Percentiles rank a stretch among this genome's conserved stretches.
Conservation (phyloP, 2,888 invertebrate genomes). For the Periphyllus acericola region DNA sequence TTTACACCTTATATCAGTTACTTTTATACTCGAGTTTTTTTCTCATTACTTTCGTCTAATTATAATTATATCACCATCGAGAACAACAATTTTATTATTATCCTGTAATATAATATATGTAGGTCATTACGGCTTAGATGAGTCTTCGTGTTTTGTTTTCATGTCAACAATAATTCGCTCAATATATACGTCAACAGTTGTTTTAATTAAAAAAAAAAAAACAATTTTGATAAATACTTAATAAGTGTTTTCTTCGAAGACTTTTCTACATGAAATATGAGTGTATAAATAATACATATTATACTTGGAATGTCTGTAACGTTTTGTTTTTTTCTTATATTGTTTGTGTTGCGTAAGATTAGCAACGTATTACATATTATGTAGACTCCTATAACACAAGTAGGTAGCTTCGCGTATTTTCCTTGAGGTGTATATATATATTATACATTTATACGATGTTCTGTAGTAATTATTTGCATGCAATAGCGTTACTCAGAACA, state of each 20-base stretch:
- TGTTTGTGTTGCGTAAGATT: slow-evolving; percentile 1
- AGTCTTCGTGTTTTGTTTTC: too few species aligned
- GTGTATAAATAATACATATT: neutral
- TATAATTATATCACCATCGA: too few species aligned
- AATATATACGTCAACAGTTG: too few species aligned
- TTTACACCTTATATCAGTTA: too few species aligned
- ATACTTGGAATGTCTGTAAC: neutral
- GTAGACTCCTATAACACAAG: neutral
- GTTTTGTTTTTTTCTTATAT: neutral
- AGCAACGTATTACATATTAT: neutral
- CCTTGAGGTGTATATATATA: slow-evolving; percentile 10
- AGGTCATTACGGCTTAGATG: too few species aligned
- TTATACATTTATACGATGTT: neutral
- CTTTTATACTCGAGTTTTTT: too few species aligned
- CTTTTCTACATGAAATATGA: neutral
- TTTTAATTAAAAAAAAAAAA: too few species aligned
- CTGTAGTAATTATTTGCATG: slow-evolving; percentile 21
- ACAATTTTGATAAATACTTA: too few species aligned
- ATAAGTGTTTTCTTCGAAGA: neutral
- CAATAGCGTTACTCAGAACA: neutral
- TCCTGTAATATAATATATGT: too few species aligned
- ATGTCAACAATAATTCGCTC: too few species aligned
- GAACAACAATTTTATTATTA: too few species aligned
- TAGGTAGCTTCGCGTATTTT: neutral
- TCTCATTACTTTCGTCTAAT: too few species aligned